phyloP scores from a whole-genome alignment of 2,888 invertebrate genomes.

The Drosophila pseudotakahashii region DNA sequence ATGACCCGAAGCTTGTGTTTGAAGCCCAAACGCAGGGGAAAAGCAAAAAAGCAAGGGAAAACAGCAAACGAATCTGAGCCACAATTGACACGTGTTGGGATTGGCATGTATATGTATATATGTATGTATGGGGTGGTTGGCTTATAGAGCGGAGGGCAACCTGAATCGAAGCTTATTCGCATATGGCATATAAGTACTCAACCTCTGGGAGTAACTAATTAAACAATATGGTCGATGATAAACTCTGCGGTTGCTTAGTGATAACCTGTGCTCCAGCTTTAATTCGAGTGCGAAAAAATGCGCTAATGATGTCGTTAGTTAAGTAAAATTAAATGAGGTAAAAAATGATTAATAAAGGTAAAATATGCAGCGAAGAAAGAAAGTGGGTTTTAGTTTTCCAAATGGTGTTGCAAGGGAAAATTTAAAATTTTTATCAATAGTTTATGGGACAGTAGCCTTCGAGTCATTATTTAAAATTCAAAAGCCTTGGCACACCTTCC shows the following conservation, averaged over 20 bases:
- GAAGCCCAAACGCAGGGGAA: slow-evolving; percentile 33
- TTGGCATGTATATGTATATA: slow-evolving; percentile 18
- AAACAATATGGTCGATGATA: slow-evolving; percentile 5
- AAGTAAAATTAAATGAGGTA: not conserved
- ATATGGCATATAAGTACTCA: not conserved
- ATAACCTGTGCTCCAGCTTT: not conserved
- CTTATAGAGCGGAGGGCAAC: not conserved
- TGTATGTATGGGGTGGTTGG: not conserved
- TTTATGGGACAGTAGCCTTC: not conserved
- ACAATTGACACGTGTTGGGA: slow-evolving; percentile 49
- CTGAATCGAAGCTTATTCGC: slow-evolving; percentile 3
- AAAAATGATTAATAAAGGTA: not conserved
- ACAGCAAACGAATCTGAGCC: slow-evolving; percentile 41
- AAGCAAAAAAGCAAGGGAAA: slow-evolving; percentile 18
- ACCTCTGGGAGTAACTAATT: slow-evolving; percentile 10
- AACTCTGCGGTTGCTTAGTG: not conserved
- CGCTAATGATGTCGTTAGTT: not conserved
- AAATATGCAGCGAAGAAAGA: too few species aligned
- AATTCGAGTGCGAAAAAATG: not conserved
- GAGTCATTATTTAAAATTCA: slow-evolving; percentile 2
- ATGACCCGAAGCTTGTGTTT: slow-evolving; percentile 45
- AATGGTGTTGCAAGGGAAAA: too few species aligned
- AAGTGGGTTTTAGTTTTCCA: too few species aligned
- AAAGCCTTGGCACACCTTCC: not conserved
- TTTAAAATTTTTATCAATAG: not conserved